Evolutionary conservation across 2,888 invertebrate genomes (phyloP), one percentile per base, ranked within the genome.

Genomic region (Pristionchus entomophagus): DNA sequence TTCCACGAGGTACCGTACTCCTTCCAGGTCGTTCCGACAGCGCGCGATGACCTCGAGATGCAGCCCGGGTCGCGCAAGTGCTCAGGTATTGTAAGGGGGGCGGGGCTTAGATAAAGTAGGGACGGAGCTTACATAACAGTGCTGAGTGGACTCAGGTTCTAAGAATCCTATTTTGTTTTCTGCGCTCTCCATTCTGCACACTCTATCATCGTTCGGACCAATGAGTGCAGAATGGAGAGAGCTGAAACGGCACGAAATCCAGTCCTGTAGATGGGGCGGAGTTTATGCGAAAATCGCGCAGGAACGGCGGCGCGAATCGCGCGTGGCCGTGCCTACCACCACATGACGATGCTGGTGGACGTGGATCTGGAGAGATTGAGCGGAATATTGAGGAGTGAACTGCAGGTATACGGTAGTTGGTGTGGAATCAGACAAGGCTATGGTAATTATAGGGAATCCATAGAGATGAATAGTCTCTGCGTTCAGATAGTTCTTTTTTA

Each of bases 291-390:
- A 22, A 22, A n/a, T 49, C 89, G 99, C 91, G 98, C 98, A 91
- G 99, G 98, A 90, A 97, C 97, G 82, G 98, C 99, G 81, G 96
- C 98, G 0, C 97, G 97, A 95, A 95, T 98, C 87, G 97, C 97
- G 87, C 95, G 96, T 89, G 95, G 96, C 17, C 96, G 96, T 93
- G 96, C 97, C n/a, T 99, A 99, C 95, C 99, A 99, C 94, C 99
- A 99, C 94, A 97, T 97, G 94, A 99, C 99, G 5, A 95, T 99
- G 90, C 95, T 98, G 94, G 96, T 98, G 88, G 96, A 96, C 93
- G 96, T 96, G 0, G 92, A 94, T 84, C 85, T 91, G 22, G 35
- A 69, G 22, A 62, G 86, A 10, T 86, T 93, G 62, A 85, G 88
- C 29, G 83, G 80, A 1, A 87, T 91, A 0, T 86, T 93, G 17